Evolutionary conservation across 2,113 vertebrate genomes (phyloP), one percentile per base, ranked within the genome.

Genomic region (Fukomys damarensis): DNA sequence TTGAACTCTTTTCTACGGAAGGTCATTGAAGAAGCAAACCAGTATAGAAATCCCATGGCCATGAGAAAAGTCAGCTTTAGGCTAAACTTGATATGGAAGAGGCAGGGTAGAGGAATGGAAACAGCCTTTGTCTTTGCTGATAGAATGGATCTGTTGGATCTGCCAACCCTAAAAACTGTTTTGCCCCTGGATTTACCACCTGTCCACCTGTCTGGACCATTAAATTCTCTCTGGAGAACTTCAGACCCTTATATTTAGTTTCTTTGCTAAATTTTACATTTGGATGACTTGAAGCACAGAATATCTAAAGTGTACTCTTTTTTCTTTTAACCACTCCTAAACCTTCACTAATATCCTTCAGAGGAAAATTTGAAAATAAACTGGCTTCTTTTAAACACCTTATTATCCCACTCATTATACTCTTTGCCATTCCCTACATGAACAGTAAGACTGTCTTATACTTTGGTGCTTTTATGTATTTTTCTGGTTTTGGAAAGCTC

Each of bases 401-500:
- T n/a, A 6, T 43, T 54, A 30, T 59, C 80, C 2, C 1, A 19
- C 52, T 54, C n/a, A 3, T 12, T 17, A 56, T 9, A 41, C 52
- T 26, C 49, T 35, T 70, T 54, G 43, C n/a, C 59, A 4, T 61
- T 70, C 14, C 59, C 43, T 79, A 65, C 20, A 1, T 54, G 68
- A 43, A 59, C 41, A 24, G 13, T 82, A n/a, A 22, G 76, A n/a
- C 24, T 61, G 13, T 61, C n/a, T 87, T 28, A 46, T 58, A 41
- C 49, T 52, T 58, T 16, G 14, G 6, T 66, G 66, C 49, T 54
- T 82, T 84, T 91, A 43, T 38, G 41, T 83, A 38, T 22, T 93
- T 58, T 81, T 81, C 72, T 90, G 81, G 65, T 52, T 43, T 86
- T 77, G 91, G 35, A 93, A 81, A n/a, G 58, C n/a, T 81, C 49